Base-by-base conservation (phyloP, 2,797 vertebrate genomes). In the Carduelis carduelis region DNA sequence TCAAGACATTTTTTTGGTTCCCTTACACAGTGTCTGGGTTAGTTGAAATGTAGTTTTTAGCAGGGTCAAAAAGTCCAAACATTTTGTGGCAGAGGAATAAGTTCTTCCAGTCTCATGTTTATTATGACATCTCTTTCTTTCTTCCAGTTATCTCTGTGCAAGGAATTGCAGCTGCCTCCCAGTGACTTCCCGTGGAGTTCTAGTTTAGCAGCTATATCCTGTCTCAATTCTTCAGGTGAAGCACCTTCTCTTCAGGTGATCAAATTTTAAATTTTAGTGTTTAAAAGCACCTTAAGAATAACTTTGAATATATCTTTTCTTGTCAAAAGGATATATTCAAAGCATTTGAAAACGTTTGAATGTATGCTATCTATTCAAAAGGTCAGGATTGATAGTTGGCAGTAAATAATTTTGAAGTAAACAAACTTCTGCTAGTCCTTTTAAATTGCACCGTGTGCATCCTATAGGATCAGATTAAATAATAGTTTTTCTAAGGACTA, bases 91-190 rank as follows among this genome's bases (percentile, higher is more conserved):
- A 37, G 50, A 56, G 27, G 41, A 83, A 3, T 55, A 69, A 37
- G 6, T 56, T 91, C 8, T 82, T 81, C 12, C 23, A 47, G n/a
- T 83, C 49, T 83, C 4, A 1, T 41, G 30, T 72, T 70, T 77
- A 41, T 82, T 66, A 30, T n/a, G 16, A 3, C 23, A 74, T 79
- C 5, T 91, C 49, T 95, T 84, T 63, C 14, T 96, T 83, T 94
- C n/a, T 88, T 85, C 15, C 87, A 99, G 99, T 91, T 99, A 77
- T 99, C 98, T 6, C 98, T 99, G 35, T 99, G 99, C 95, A 99
- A 99, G 96, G 99, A 99, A 77, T 98, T 99, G 50, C 99, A 99
- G 97, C 97, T 99, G 57, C 98, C 99, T 32, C 95, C 97, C 92
- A 99, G 99, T 77, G 98, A 99, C 59, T 98, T 97, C 91, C 96